Conservation (phyloP, 2,888 invertebrate genomes). For the Aphrophora alni region DNA sequence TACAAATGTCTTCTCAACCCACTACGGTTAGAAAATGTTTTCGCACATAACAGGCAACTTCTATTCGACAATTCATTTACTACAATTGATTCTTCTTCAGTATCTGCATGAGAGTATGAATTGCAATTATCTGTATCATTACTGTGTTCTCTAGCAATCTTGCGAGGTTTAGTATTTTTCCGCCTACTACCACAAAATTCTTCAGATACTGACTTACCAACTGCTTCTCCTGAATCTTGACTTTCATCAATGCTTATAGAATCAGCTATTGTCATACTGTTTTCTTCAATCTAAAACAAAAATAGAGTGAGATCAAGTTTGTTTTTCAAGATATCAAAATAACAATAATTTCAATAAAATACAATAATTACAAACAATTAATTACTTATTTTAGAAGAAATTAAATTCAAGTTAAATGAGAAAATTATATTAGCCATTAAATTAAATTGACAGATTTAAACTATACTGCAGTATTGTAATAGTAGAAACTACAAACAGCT, state of each 20-base stretch:
- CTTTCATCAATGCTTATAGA: neutral
- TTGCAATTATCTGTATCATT: slow-evolving; percentile 47
- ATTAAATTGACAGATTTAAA: too few species aligned
- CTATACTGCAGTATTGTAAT: too few species aligned
- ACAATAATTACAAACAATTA: neutral
- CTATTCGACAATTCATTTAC: neutral
- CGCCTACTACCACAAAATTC: slow-evolving; percentile 54
- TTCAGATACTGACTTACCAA: slow-evolving; percentile 33
- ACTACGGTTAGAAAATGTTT: slow-evolving; percentile 58
- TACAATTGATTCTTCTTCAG: slow-evolving; percentile 16
- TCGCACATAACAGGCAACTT: slow-evolving; percentile 62
- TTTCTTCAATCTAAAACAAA: neutral
- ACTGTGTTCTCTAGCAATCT: slow-evolving; percentile 49
- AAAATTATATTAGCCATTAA: too few species aligned
- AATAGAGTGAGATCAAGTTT: too few species aligned
- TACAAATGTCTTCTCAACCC: slow-evolving; percentile 62
- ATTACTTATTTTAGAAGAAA: neutral
- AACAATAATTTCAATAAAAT: neutral
- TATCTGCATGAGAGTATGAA: slow-evolving; percentile 19
- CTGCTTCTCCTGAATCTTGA: slow-evolving; percentile 26
- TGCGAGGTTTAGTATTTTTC: slow-evolving; percentile 58
- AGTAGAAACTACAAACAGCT: too few species aligned
- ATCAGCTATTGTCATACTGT: neutral
- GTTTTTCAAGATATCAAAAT: neutral
- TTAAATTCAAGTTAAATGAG: too few species aligned